Evolutionary conservation across 2,888 invertebrate species (phyloP), one percentile per base, ranked within the genome.

Genomic region (Perithous albicinctus): DNA sequence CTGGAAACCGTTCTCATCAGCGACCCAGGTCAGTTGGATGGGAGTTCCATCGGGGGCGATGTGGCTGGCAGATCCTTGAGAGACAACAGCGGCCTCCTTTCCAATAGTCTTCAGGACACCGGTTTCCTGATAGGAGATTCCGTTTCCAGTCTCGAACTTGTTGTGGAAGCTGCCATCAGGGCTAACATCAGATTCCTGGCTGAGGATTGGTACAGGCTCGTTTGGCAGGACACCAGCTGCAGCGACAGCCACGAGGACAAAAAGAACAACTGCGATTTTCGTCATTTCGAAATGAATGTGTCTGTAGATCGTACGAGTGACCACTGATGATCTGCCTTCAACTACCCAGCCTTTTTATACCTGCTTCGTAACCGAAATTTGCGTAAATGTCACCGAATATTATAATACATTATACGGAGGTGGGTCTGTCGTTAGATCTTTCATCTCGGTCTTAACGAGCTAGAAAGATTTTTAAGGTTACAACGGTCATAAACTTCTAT

Each of bases 141-240:
- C 86, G 75, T 87, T 86, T 10, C 15, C 84, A 18, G 86, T 85
- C 61, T 87, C 83, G 73, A 43, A 87, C 43, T 61, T 75, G 23
- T 61, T 82, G 38, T 38, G 20, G 84, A 79, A 87, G 46, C 74
- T 80, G 61, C 85, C 85, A 69, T 83, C 84, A 10, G 72, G 61
- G 56, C 29, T 51, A 2, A 69, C 23, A 4, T 86, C 85, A 29
- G 78, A 75, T 18, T 59, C 61, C 59, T 85, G 85, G 23, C 56
- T 56, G 12, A 84, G 2, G 56, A 85, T 85, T 35, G 80, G 67
- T 4, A 77, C 61, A 2, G 76, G 75, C 10, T 77, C 77, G n/a
- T 20, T 41, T 1, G 72, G 73, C 12, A 63, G 15, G 7, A 69
- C 29, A 56, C 15, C 80, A 26, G 77, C 77, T 43, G 61, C 64